Base-by-base conservation (phyloP, 1,140 invertebrate genomes). In the Fopius arisanus region DNA sequence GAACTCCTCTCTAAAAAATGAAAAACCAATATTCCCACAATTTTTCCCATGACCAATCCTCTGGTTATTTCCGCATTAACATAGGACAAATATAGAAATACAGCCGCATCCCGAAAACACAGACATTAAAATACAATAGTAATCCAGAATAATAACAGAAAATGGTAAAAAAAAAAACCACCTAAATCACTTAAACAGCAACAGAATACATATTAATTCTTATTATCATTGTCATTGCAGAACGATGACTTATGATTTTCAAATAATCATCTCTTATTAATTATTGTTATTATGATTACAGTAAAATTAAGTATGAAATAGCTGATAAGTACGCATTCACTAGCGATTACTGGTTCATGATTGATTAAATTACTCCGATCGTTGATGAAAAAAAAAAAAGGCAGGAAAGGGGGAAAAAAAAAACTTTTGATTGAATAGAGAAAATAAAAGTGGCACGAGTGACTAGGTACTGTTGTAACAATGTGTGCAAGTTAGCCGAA, bases 221-320 rank as follows among this genome's bases (percentile, higher is more conserved):
- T 59, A 43, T 51, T 66, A 71, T 70, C 68, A 72, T 72, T 37
- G 40, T 72, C 41, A 73, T 73, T 73, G 26, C 19, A 28, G 19
- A 59, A 23, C 54, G 54, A 59, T 59, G 54, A 59, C 26, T 51
- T 70, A 70, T 70, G 26, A 54, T 43, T 68, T 41, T 68, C 37
- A 65, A 69, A 69, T 66, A 65, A 73, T 68, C 62, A 70, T 74
- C 28, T 29, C 68, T 63, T 40, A 37, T 48, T 76, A 72, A 78
- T 75, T 70, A 76, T 75, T 77, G 70, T 67, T 62, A 79, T 74
- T 40, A 77, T 76, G 68, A 75, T 76, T 67, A 69, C 72, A 71
- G 72, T 78, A 74, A 71, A 77, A 76, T 80, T 62, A 82, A 79
- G 66, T 79, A 80, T 73, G 43, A 79, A 70, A 78, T 48, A 68